Evolutionary conservation across 2,113 vertebrate species (phyloP).

Genomic region (Chloropsis hardwickii): DNA sequence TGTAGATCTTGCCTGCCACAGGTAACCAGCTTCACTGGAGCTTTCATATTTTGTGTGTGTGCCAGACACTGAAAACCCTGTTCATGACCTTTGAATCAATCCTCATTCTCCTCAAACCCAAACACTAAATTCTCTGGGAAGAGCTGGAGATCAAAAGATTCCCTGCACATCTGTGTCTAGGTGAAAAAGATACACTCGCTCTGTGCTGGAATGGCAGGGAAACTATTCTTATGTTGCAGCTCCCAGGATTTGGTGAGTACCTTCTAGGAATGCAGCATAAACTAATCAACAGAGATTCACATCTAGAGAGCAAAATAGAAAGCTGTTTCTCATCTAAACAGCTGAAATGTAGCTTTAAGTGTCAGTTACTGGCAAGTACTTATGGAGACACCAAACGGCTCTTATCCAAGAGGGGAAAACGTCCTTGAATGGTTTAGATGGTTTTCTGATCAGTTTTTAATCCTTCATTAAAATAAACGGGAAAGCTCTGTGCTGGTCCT

Average conservation of each 20-base stretch:
- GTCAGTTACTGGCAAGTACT: slow-evolving; percentile 33
- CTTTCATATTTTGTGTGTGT: neutral
- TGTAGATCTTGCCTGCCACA: neutral
- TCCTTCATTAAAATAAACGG: slow-evolving; percentile 59
- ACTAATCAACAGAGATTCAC: neutral
- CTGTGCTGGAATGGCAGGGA: neutral
- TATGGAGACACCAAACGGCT: slow-evolving; percentile 44
- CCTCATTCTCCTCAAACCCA: neutral
- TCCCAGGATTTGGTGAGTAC: neutral
- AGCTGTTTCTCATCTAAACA: slow-evolving; percentile 56
- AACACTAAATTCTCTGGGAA: neutral
- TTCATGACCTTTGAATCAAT: neutral
- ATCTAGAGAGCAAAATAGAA: slow-evolving; percentile 32
- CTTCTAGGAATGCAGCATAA: slow-evolving; percentile 49
- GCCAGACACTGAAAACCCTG: neutral
- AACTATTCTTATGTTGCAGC: neutral
- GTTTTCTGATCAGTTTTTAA: slow-evolving; percentile 62
- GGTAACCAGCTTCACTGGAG: neutral
- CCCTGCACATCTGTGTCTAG: slow-evolving; percentile 14
- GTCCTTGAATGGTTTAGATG: slow-evolving; percentile 60
- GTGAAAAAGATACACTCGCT: slow-evolving; percentile 10
- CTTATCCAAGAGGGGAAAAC: slow-evolving; percentile 24
- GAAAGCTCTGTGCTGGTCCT: slow-evolving; percentile 18
- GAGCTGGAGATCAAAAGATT: slow-evolving; percentile 42
- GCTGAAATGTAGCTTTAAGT: slow-evolving; percentile 47